Evolutionary conservation across 37 sponge, comb jelly and placozoan species (phyloP), one percentile per base, ranked within the genome.

Genomic region (Petrosia ficiformis): DNA sequence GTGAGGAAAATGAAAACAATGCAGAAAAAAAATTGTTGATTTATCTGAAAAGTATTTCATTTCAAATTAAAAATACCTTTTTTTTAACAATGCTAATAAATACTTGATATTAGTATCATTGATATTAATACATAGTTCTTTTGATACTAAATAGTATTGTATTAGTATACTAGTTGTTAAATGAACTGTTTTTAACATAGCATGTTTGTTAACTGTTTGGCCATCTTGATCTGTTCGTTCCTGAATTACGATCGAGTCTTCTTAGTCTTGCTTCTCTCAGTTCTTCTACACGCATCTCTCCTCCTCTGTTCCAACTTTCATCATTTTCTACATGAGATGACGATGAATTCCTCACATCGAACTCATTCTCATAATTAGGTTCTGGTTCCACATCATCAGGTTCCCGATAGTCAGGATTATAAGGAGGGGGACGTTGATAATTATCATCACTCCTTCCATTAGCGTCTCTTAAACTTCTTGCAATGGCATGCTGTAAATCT

Each of bases 401-500:
- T n/a, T 40, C 42, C 42, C 36, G 19, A 70, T 71, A 77, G 48
- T 76, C 35, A n/a, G 87, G 87, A n/a, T 87, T 87, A 42, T 77
- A 77, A 29, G 76, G 44, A 2, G 73, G 79, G n/a, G 81, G 87
- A 0, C 40, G 29, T 29, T 54, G 22, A 24, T 68, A 4, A 26
- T 5, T 10, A 21, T 34, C 22, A 22, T 68, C 6, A 34, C 78
- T 63, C 42, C 67, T 56, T 22, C 58, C 59, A 26, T 56, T 75
- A 1, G 43, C 68, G 29, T 90, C 82, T 32, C 65, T 28, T 31
- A 95, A 52, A 67, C 95, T 95, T 30, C 82, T 44, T 77, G 80
- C 54, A 36, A 95, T 95, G 28, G 86, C 95, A 64, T 87, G 82
- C 48, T 95, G 95, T 33, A 95, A 73, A 28, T 88, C 92, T 30